Percentiles rank a stretch among this genome's conserved stretches.
Evolutionary conservation across 2,888 invertebrate species (phyloP).

Genomic region (Tachina lurida): DNA sequence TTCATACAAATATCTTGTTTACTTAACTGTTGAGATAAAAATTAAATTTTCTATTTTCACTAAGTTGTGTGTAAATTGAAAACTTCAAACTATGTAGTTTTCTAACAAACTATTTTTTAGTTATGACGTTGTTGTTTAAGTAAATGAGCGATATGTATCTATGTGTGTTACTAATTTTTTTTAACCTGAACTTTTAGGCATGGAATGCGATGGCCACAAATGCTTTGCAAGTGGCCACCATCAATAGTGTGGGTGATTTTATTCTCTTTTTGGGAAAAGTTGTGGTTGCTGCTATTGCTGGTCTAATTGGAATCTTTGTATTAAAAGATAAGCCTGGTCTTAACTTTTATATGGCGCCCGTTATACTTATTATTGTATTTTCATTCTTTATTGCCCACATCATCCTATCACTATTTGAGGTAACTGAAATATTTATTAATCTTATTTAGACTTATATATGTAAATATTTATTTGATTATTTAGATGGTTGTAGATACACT

Average conservation of each 20-base stretch:
- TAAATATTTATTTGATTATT: not conserved
- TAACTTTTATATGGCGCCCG: constrained; percentile 93
- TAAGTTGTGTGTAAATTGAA: too few relatives aligned
- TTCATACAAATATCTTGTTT: too few relatives aligned
- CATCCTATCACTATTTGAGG: constrained; percentile 96
- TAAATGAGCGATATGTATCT: too few relatives aligned
- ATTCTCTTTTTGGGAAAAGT: constrained; percentile 93
- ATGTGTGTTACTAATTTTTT: not conserved
- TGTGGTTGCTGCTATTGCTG: constrained; percentile 91
- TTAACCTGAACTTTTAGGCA: constrained; percentile 85
- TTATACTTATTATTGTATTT: constrained; percentile 92
- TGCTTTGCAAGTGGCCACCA: constrained; percentile 93
- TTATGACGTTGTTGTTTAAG: too few relatives aligned
- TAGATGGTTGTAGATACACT: constrained; percentile 97
- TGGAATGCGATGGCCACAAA: constrained; percentile 93
- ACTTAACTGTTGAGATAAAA: too few relatives aligned
- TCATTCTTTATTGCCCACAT: constrained; percentile 97
- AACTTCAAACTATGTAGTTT: too few relatives aligned
- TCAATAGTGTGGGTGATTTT: constrained; percentile 96
- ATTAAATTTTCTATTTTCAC: too few relatives aligned
- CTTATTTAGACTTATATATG: not conserved
- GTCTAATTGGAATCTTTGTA: constrained; percentile 89
- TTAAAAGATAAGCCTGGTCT: constrained; percentile 89
- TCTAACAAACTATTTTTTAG: too few relatives aligned
- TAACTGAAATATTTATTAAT: constrained; percentile 77